phyloP scores from a whole-genome alignment of 2,888 invertebrate genomes.

The Rotaria magnacalcarata region DNA sequence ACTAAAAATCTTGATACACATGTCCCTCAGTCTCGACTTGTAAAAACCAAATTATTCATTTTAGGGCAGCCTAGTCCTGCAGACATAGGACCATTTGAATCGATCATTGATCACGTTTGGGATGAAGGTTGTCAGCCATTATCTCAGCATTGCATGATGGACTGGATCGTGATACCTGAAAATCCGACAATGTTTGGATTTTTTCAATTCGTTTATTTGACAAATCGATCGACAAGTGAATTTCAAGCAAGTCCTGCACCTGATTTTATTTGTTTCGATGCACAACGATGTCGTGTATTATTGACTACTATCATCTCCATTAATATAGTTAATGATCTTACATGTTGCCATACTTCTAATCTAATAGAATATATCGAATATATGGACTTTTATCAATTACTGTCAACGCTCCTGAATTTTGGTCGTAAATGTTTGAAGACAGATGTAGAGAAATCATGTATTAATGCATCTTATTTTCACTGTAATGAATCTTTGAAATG shows the following conservation, averaged over 20 bases:
- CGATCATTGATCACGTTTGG: background rate
- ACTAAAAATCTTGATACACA: too few species aligned
- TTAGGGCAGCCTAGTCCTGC: too few species aligned
- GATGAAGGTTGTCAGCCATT: background rate
- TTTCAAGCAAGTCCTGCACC: background rate
- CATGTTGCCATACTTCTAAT: background rate
- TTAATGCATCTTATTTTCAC: background rate
- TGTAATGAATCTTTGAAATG: background rate
- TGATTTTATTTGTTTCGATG: background rate
- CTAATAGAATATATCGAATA: background rate
- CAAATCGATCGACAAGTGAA: background rate
- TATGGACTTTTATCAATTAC: background rate
- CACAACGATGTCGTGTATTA: background rate
- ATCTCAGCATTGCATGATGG: background rate
- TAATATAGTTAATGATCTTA: background rate
- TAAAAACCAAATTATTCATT: too few species aligned
- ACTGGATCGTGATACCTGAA: background rate
- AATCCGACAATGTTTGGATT: background rate
- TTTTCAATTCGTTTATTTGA: slow-evolving; percentile 1
- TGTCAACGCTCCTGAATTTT: background rate
- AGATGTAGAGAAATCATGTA: background rate
- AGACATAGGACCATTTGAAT: too few species aligned
- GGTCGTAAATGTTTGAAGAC: background rate
- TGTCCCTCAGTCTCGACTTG: too few species aligned
- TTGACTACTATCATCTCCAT: background rate